These are phyloP conservation scores for Pseudochromis fuscus DNA, from an alignment of 2,797 vertebrate species.

Conservation along the genomic window DNA sequence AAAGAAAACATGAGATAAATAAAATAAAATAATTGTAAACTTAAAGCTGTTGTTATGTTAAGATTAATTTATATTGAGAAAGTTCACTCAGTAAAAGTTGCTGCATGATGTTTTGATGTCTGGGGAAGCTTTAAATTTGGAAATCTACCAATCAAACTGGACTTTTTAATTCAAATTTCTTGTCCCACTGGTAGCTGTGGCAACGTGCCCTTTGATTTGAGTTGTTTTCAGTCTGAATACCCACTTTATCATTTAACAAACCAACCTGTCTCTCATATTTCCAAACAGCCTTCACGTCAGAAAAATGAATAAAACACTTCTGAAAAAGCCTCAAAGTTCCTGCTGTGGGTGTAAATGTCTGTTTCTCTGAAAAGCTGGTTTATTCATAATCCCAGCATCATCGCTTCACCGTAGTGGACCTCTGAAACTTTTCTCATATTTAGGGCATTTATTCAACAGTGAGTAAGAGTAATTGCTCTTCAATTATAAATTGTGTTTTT, in stretches of 20 bases:
- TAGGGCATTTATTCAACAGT: conserved; percentile 54
- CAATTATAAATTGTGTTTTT: conserved; percentile 74
- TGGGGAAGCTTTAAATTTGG: too few relatives aligned
- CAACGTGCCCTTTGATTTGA: background rate
- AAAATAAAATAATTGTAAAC: background rate
- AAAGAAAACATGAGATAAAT: background rate
- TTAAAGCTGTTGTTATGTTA: background rate
- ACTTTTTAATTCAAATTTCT: background rate
- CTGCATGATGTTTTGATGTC: background rate
- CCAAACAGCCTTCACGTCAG: background rate
- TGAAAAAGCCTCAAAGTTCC: background rate
- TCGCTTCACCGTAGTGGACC: conserved; percentile 18
- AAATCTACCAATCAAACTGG: background rate
- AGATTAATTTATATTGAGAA: background rate
- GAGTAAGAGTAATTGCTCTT: conserved; percentile 66
- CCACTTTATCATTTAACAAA: background rate
- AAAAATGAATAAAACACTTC: background rate
- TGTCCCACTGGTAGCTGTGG: background rate
- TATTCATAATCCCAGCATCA: conserved; percentile 14
- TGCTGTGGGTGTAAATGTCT: conserved; percentile 7
- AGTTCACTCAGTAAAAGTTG: background rate
- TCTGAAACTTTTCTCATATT: conserved; percentile 46
- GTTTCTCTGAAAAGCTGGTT: conserved; percentile 12
- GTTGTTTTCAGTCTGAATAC: background rate
- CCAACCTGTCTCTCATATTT: background rate